Evolutionary conservation across 2,797 vertebrate species (phyloP).

Genomic region (Tachyglossus aculeatus): DNA sequence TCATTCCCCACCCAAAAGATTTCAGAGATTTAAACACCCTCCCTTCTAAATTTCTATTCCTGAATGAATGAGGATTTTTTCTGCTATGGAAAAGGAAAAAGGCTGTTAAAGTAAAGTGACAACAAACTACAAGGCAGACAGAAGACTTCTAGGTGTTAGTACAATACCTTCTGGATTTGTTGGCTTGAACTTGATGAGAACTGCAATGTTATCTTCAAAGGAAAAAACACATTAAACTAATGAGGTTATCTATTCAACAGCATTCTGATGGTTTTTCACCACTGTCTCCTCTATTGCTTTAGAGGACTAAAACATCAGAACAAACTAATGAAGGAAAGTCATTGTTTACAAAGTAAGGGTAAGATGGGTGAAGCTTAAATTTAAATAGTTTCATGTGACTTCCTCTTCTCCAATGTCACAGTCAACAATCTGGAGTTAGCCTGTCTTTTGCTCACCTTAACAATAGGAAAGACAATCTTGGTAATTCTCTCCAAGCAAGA

Average conservation of each 20-base stretch:
- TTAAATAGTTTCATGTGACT: too few species aligned
- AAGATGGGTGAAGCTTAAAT: too few species aligned
- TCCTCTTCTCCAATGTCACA: background rate
- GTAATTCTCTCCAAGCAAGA: too few species aligned
- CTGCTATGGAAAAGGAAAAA: background rate
- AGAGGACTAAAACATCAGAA: background rate
- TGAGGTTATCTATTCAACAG: background rate
- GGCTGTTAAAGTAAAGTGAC: background rate
- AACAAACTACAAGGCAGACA: background rate
- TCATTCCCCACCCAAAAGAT: too few species aligned
- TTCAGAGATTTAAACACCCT: too few species aligned
- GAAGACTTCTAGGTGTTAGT: background rate
- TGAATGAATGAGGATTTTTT: too few species aligned
- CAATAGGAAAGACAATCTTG: too few species aligned
- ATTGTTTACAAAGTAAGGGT: background rate
- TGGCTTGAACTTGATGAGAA: conserved; percentile 60
- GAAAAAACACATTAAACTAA: conserved; percentile 58
- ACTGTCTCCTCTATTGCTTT: background rate
- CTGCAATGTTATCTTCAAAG: conserved; percentile 64
- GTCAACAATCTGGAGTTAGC: too few species aligned
- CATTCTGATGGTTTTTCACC: background rate
- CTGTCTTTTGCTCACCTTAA: too few species aligned
- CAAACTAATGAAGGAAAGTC: background rate
- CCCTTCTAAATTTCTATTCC: too few species aligned
- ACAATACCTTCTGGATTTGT: conserved; percentile 63